Conservation (phyloP, 2,113 vertebrate genomes). For the Podarcis muralis region DNA sequence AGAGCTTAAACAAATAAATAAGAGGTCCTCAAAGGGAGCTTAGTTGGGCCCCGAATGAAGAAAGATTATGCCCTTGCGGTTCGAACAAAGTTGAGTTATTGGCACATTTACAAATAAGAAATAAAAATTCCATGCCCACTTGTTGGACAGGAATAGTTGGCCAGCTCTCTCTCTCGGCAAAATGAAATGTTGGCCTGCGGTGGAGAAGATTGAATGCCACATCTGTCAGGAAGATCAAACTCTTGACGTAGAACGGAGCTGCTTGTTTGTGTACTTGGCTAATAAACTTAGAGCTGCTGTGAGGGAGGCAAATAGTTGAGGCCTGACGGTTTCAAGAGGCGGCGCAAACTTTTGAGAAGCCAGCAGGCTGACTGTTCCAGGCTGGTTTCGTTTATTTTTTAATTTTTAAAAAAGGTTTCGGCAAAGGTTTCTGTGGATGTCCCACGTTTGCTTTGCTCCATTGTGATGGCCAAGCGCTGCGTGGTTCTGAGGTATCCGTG, state of each 20-base stretch:
- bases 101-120: neutral
- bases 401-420: no score
- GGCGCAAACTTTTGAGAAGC: neutral
- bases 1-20: neutral
- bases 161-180: neutral
- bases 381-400: neutral
- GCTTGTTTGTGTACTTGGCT: conserved; percentile 4
- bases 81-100: neutral
- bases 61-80: neutral
- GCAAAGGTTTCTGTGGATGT: neutral
- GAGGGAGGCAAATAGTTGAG: neutral
- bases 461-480: neutral
- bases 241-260: neutral
- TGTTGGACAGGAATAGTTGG: neutral
- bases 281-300: neutral
- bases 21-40: neutral
- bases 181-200: neutral
- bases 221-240: neutral
- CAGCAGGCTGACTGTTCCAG: neutral
- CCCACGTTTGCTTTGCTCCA: neutral
- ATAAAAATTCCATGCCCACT: neutral
- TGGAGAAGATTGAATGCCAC: neutral
- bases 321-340: neutral
- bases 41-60: neutral
- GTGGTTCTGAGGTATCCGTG: neutral